Conservation (phyloP, 2,888 invertebrate genomes). For the Drosophila prolongata region DNA sequence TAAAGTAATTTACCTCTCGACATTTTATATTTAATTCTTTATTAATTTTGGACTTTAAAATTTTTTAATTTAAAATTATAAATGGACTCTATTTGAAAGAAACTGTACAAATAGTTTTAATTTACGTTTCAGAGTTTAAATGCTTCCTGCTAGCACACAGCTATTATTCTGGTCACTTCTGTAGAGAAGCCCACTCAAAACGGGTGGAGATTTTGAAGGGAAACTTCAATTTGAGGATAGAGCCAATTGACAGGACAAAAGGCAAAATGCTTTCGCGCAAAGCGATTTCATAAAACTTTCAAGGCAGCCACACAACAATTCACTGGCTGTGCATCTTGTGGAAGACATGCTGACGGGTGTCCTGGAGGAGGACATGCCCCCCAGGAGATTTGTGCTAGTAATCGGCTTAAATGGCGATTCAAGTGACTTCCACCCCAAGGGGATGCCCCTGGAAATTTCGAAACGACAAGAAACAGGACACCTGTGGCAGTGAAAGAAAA, state of each 20-base stretch:
- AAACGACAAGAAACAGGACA: conserved; percentile 35
- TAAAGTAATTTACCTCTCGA: too few relatives aligned
- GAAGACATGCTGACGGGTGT: too few relatives aligned
- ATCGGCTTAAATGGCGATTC: conserved; percentile 70
- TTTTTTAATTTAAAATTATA: too few relatives aligned
- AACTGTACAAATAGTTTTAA: too few relatives aligned
- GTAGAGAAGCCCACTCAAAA: conserved; percentile 4
- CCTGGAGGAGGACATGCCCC: conserved; percentile 1
- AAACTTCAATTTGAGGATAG: conserved; percentile 28
- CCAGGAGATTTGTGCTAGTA: conserved; percentile 56
- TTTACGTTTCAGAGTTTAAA: too few relatives aligned
- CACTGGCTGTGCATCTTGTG: conserved; percentile 25
- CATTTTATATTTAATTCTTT: too few relatives aligned
- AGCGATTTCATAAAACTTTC: conserved; percentile 44
- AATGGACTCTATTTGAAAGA: too few relatives aligned
- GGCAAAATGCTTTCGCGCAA: conserved; percentile 50
- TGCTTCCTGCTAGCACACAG: neutral
- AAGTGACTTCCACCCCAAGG: conserved; percentile 17
- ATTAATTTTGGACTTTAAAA: too few relatives aligned
- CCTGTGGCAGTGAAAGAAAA: conserved; percentile 37
- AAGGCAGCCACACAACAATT: conserved; percentile 25
- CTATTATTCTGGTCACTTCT: neutral
- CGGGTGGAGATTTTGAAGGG: conserved; percentile 11
- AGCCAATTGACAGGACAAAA: conserved; percentile 58
- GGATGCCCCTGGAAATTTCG: conserved; percentile 20